phyloP scores from a whole-genome alignment of 2,797 vertebrate genomes.

The Euthynnus affinis region DNA sequence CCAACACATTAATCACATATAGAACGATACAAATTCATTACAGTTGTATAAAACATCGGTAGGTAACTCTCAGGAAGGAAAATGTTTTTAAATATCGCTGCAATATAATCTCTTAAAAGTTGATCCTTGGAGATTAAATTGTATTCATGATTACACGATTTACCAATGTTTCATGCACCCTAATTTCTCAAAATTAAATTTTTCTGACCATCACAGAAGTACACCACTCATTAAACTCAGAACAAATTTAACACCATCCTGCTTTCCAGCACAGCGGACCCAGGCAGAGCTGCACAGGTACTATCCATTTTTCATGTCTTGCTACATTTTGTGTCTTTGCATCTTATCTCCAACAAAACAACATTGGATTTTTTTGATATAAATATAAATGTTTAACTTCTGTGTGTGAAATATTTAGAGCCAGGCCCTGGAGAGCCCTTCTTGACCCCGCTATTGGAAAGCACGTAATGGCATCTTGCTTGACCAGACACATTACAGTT shows the following conservation, averaged over 20 bases:
- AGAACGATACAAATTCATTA: constrained; percentile 19
- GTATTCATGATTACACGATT: constrained; percentile 17
- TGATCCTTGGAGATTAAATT: constrained; percentile 16
- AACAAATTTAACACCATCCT: constrained; percentile 28
- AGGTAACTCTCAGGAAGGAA: constrained; percentile 27
- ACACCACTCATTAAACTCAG: constrained; percentile 17
- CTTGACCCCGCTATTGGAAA: constrained; percentile 16
- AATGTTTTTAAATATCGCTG: neutral
- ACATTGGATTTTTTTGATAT: constrained; percentile 31
- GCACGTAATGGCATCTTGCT: neutral
- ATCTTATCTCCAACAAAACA: constrained; percentile 12
- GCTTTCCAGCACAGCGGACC: constrained; percentile 14
- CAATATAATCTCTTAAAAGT: constrained; percentile 7
- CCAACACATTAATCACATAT: constrained; percentile 43
- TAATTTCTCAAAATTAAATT: constrained; percentile 1
- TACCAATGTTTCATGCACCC: constrained; percentile 51
- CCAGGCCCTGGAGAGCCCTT: constrained; percentile 2
- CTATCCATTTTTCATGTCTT: neutral
- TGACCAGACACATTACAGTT: constrained; percentile 40
- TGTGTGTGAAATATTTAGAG: constrained; percentile 33
- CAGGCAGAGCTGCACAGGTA: constrained; percentile 16
- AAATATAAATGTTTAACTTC: constrained; percentile 55
- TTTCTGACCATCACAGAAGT: constrained; percentile 32
- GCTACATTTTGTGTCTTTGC: constrained; percentile 11
- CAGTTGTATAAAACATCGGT: constrained; percentile 40